Evolutionary conservation across 2,888 invertebrate species (phyloP), one percentile per base, ranked within the genome.

Genomic region (Drosophila meridionalis): DNA sequence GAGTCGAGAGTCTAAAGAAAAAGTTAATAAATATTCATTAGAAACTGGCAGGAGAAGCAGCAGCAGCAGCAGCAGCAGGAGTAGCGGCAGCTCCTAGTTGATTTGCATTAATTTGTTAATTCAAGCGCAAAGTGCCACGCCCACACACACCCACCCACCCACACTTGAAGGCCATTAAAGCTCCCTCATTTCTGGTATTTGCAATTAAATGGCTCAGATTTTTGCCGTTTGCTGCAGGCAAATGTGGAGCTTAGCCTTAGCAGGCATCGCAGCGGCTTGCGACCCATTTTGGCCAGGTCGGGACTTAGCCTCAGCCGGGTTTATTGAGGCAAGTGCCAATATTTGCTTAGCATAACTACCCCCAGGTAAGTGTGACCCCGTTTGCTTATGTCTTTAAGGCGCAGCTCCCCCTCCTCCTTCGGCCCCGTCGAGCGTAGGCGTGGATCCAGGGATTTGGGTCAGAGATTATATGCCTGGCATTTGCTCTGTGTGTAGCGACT

Each of bases 101-200:
- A 90, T 89, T 89, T 89, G 89, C 89, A 90, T 87, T 87, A 87
- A 87, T 87, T 87, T 90, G 87, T 90, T 89, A 90, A 90, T 87
- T 89, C 87, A 90, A 89, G 87, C 89, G 87, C 76, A 74, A 76
- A 83, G 48, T 73, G 70, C 72, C 83, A 80, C 78, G 83, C 83
- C 81, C 34, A 68, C 34, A 47, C 26, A 47, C 50, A 32, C 32
- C 9, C n/a, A 1, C 20, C 55, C 65, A 48, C 2, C 6, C 50
- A 1, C 12, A 71, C 78, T 82, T 82, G 80, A 83, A 83, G 69
- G 61, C 74, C 84, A 89, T 87, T 83, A 90, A 84, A 89, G 82
- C 83, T 55, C 9, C n/a, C 3, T 5, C 4, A n/a, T 42, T 42
- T 57, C 20, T 9, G 56, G 56, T 3, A 52, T 28, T 26, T 34